Evolutionary conservation across 2,113 vertebrate genomes (phyloP), one percentile per base, ranked within the genome.

Genomic region (Chroicocephalus ridibundus): DNA sequence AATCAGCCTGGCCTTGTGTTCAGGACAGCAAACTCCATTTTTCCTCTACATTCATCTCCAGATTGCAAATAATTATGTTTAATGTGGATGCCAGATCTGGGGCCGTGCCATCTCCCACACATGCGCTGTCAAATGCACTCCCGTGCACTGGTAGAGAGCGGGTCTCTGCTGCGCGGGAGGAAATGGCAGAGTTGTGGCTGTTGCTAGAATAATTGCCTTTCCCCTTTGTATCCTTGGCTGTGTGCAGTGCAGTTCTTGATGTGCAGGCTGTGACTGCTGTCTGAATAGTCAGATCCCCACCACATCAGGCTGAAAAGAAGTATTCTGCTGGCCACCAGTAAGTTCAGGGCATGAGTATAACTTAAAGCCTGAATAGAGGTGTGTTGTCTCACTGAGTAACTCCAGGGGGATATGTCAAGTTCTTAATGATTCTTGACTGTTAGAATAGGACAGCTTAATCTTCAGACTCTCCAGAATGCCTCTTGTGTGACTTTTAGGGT

Each of bases 211-310:
- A 24, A 46, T 40, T 52, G 27, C 29, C 49, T 71, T 47, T 52
- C 44, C 42, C 49, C 29, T 64, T n/a, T 44, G n/a, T 36, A 34
- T 26, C 86, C 20, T 22, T 24, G 34, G 29, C 76, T 47, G 25
- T 1, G 2, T 11, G 34, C 5, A 1, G 9, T 27, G 20, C 29
- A 58, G 72, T 47, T 89, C 3, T 0, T 29, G 15, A 32, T 51
- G 85, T 58, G 57, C 52, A 60, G 61, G 44, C 52, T 38, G 18
- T 6, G 14, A 21, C 14, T 79, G 57, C 54, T 90, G 66, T 58
- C 52, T 49, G 21, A 74, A 36, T 36, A 62, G 47, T 82, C 65
- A 38, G 38, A 71, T 69, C 25, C 49, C 38, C 12, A 44, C 40
- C 62, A 36, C 6, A 4, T 47, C 17, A 46, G 32, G 16, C 57